Evolutionary conservation across 2,888 invertebrate species (phyloP).

Genomic region (Dioctria rufipes): DNA sequence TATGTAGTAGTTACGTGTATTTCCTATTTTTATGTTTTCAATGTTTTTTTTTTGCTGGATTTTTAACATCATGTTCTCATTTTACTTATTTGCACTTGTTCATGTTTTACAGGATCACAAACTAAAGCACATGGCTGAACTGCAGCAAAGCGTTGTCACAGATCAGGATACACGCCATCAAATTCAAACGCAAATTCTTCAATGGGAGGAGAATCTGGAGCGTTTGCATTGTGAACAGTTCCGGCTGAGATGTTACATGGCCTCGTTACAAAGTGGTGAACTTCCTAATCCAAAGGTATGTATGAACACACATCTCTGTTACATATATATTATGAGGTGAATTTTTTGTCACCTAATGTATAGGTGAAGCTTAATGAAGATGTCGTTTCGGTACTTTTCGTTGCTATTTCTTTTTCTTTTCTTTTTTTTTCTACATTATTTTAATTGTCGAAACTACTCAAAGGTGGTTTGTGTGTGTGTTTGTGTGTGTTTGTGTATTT

Average conservation of each 20-base stretch:
- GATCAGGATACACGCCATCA: constrained; percentile 94
- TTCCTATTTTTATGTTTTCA: constrained; percentile 9
- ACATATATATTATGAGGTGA: not conserved
- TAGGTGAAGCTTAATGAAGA: too few relatives aligned
- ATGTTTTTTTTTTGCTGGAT: constrained; percentile 19
- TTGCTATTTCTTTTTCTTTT: too few relatives aligned
- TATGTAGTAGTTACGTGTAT: not conserved
- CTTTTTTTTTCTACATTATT: too few relatives aligned
- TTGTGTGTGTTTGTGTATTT: too few relatives aligned
- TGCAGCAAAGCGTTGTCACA: constrained; percentile 96
- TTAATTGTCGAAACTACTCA: too few relatives aligned
- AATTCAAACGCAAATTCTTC: constrained; percentile 92
- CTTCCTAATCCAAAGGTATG: constrained; percentile 97
- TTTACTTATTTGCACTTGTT: constrained; percentile 19
- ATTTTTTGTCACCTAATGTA: too few relatives aligned
- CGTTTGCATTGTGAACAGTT: constrained; percentile 97
- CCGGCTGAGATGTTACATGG: constrained; percentile 96
- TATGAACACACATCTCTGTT: constrained; percentile 36
- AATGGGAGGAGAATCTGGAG: constrained; percentile 98
- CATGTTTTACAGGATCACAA: constrained; percentile 87
- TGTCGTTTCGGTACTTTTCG: too few relatives aligned
- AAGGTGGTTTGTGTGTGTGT: too few relatives aligned
- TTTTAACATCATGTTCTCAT: constrained; percentile 24
- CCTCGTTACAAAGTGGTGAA: constrained; percentile 95
- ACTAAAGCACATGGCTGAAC: constrained; percentile 98